These are phyloP conservation scores for Mastomys natalensis DNA, from an alignment of 2,113 vertebrate genomes.

Conservation along the genomic window DNA sequence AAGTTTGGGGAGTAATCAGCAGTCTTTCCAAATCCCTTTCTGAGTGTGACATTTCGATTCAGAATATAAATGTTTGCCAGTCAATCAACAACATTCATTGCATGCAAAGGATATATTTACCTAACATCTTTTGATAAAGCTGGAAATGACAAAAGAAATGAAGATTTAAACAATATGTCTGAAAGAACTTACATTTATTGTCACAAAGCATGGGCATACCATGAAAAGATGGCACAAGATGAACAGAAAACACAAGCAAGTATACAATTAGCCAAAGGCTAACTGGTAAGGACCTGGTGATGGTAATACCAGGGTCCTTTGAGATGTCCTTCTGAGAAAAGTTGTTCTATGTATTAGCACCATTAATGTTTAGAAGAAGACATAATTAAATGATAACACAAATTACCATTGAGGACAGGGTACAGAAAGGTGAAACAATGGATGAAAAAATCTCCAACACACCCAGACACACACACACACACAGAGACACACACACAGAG, in stretches of 20 bases:
- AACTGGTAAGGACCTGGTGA: neutral
- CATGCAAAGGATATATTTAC: conserved; percentile 56
- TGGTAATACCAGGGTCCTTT: neutral
- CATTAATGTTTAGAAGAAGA: neutral
- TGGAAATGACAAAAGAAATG: conserved; percentile 51
- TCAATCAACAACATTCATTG: conserved; percentile 53
- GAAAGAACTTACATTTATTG: conserved; percentile 49
- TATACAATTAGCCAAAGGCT: neutral
- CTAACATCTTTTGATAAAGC: conserved; percentile 19
- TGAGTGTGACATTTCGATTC: conserved; percentile 71
- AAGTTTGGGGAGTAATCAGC: conserved; percentile 51
- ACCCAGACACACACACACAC: neutral
- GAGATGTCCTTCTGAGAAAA: neutral
- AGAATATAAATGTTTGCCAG: conserved; percentile 62
- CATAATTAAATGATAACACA: neutral
- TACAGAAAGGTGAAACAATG: neutral
- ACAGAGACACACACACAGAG: neutral
- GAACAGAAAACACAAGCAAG: neutral
- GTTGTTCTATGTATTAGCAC: neutral
- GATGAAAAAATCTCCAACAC: neutral
- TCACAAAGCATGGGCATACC: conserved; percentile 7
- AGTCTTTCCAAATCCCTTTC: conserved; percentile 56
- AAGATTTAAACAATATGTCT: conserved; percentile 24
- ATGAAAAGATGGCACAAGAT: conserved; percentile 2
- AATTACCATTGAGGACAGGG: neutral